Percentiles rank a stretch among this genome's conserved stretches.
These are phyloP conservation scores for Bolinopsis microptera DNA, from an alignment of 37 sponge, comb jelly and placozoan genomes.

Conservation along the genomic window DNA sequence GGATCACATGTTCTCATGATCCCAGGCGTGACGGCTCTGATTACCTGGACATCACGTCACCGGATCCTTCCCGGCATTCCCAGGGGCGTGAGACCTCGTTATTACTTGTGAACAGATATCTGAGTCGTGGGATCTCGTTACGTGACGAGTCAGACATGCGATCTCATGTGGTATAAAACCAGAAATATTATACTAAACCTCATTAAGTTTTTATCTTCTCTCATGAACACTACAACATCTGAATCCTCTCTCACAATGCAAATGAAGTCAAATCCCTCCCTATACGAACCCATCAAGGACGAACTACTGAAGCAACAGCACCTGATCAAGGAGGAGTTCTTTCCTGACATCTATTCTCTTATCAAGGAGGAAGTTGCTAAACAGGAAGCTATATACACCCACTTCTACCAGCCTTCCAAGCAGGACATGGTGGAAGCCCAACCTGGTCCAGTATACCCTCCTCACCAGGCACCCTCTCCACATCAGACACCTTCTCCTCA, in stretches of 20 bases:
- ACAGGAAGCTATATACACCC: not conserved
- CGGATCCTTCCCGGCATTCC: not conserved
- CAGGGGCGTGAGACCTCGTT: not conserved
- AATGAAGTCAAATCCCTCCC: not conserved
- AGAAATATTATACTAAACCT: not conserved
- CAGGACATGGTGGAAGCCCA: not conserved
- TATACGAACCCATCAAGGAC: constrained; percentile 43
- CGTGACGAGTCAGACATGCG: not conserved
- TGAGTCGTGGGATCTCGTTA: not conserved
- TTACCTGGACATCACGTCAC: not conserved
- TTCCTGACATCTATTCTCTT: not conserved
- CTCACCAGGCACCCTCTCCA: not conserved
- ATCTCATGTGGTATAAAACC: not conserved
- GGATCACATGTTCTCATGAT: not conserved
- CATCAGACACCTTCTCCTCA: not conserved
- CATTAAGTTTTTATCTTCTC: not conserved
- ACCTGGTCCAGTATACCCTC: not conserved
- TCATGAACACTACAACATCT: not conserved
- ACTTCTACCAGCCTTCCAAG: not conserved
- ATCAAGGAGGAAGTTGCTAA: not conserved
- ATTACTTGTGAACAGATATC: not conserved
- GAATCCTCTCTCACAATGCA: not conserved
- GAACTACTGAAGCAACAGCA: not conserved
- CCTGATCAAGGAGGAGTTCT: not conserved
- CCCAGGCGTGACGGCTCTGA: not conserved